phyloP scores from a whole-genome alignment of 2,113 vertebrate genomes.

The Tetrao urogallus region DNA sequence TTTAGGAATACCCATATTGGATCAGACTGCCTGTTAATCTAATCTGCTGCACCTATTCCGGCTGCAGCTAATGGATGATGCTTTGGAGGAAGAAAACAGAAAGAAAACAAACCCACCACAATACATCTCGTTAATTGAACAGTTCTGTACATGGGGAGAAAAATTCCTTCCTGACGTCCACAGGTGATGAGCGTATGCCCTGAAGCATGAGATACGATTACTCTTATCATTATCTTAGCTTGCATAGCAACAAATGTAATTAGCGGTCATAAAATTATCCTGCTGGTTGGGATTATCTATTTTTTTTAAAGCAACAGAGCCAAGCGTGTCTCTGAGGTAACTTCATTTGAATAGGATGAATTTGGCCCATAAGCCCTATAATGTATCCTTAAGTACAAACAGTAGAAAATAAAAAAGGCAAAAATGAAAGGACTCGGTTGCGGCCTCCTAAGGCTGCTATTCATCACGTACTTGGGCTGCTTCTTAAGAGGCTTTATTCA shows the following conservation, averaged over 20 bases:
- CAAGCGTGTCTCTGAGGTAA: constrained; percentile 66
- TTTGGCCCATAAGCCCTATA: constrained; percentile 32
- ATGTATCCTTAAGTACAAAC: constrained; percentile 33
- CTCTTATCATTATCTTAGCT: constrained; percentile 82
- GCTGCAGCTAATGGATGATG: constrained; percentile 33
- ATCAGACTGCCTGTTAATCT: constrained; percentile 22
- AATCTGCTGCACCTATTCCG: constrained; percentile 25
- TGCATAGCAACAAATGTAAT: constrained; percentile 80
- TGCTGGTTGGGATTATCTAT: constrained; percentile 69
- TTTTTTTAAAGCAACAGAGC: constrained; percentile 64
- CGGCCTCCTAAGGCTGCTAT: neutral
- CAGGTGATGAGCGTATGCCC: constrained; percentile 80
- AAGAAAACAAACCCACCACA: constrained; percentile 50
- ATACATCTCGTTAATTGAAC: constrained; percentile 68
- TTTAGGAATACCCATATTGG: constrained; percentile 43
- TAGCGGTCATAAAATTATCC: constrained; percentile 81
- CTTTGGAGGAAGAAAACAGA: constrained; percentile 53
- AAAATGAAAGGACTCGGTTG: constrained; percentile 26
- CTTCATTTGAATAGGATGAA: constrained; percentile 51
- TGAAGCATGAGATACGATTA: constrained; percentile 85
- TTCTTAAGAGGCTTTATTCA: constrained; percentile 48
- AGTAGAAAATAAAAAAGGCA: constrained; percentile 25
- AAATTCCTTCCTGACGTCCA: constrained; percentile 72
- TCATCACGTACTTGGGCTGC: neutral
- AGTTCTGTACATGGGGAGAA: constrained; percentile 33